These are phyloP conservation scores for Copidosoma aretas DNA, from an alignment of 2,888 invertebrate genomes.

Conservation along the genomic window DNA sequence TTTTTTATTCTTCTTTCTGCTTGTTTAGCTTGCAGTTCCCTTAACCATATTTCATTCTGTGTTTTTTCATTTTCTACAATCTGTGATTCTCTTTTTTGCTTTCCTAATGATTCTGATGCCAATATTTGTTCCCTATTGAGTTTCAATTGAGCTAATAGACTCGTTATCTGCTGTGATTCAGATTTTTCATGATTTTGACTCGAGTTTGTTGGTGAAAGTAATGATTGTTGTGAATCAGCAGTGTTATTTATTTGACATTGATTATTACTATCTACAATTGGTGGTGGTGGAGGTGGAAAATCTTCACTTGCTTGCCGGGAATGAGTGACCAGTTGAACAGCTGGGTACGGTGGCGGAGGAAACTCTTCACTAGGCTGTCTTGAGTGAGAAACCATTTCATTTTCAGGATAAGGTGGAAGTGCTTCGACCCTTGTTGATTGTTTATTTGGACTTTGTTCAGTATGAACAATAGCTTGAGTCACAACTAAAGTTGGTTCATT, in stretches of 20 bases:
- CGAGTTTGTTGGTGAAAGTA: conserved; percentile 41
- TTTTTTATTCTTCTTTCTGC: conserved; percentile 69
- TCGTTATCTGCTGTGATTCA: conserved; percentile 57
- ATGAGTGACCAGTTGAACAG: conserved; percentile 76
- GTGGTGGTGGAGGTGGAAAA: conserved; percentile 87
- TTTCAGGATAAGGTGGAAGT: conserved; percentile 63
- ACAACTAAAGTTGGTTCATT: conserved; percentile 67
- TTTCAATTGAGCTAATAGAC: conserved; percentile 56
- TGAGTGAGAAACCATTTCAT: conserved; percentile 62
- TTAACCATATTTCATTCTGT: conserved; percentile 73
- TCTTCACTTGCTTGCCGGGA: conserved; percentile 88
- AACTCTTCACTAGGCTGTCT: conserved; percentile 66
- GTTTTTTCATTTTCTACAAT: conserved; percentile 52
- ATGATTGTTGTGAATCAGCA: conserved; percentile 40
- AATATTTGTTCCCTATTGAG: conserved; percentile 62
- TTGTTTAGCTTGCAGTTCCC: conserved; percentile 82
- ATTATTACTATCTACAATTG: conserved; percentile 71
- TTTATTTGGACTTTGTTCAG: conserved; percentile 73
- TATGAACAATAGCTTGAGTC: conserved; percentile 85
- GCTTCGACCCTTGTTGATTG: conserved; percentile 63
- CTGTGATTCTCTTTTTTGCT: conserved; percentile 44
- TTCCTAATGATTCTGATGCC: conserved; percentile 47
- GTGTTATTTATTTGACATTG: conserved; percentile 41
- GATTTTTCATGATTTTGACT: conserved; percentile 39
- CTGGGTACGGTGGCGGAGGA: conserved; percentile 79